Base-by-base conservation (phyloP, 1,140 invertebrate species). In the Belonocnema kinseyi region DNA sequence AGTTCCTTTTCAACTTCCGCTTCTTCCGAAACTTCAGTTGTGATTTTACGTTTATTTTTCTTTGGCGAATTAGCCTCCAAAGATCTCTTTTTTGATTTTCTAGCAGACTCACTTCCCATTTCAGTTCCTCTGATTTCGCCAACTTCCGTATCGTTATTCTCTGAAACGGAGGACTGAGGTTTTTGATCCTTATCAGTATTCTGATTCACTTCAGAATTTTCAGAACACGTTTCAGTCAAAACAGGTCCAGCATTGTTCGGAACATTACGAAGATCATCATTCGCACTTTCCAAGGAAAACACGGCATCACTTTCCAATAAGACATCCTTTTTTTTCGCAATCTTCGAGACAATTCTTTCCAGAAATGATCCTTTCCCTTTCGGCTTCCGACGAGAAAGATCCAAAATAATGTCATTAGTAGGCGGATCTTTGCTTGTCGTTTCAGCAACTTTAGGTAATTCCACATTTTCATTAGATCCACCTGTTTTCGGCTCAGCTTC, bases 341-440 rank as follows among this genome's bases (percentile, higher is more conserved):
- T 92, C 58, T 92, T 92, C 0, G 90, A 92, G 0, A 92, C 90
- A 6, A 92, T 92, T 82, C 90, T 90, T 73, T 90, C 88, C 2
- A 90, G 73, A 51, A 89, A 90, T 4, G 89, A 89, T 6, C 88
- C 88, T n/a, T 90, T 90, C 0, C 87, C 86, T 19, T 87, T 88
- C 1, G 84, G 81, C 33, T 90, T 90, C 17, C 90, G 81, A 16
- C 89, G 89, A 0, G 90, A 89, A 2, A 91, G 50, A 80, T 92
- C 90, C 0, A 91, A 76, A 50, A 92, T 92, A 4, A 92, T 92
- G 46, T 92, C 90, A 53, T 86, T 90, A 0, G 89, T 19, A 0
- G 82, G 83, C 10, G 77, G 66, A 61, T 51, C 56, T 53, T 77
- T 40, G 16, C 16, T 1, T 14, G 40, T 7, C 4, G n/a, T 72